phyloP scores from a whole-genome alignment of 2,113 vertebrate species.

The Aegypius monachus region DNA sequence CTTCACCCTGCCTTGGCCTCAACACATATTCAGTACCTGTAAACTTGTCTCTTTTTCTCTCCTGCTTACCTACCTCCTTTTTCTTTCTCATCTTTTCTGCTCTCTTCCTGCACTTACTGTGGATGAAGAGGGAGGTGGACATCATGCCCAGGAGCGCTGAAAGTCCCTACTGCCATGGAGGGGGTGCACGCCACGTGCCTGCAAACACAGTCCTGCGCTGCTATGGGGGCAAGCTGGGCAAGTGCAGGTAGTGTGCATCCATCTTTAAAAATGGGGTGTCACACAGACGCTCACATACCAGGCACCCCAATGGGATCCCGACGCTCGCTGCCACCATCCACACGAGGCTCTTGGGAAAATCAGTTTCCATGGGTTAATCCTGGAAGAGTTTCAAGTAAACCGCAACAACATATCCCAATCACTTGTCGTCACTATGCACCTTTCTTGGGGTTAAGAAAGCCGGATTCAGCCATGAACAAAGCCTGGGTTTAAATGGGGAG shows the following conservation, averaged over 20 bases:
- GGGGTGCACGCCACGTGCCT: neutral
- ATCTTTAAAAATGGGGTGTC: neutral
- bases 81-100: neutral
- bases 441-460: neutral
- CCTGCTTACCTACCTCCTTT: neutral
- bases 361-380: neutral
- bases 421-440: neutral
- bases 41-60: neutral
- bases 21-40: neutral
- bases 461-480: neutral
- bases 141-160: neutral
- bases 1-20: neutral
- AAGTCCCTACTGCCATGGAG: rapidly evolving
- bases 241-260: neutral
- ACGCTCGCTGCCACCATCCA: rapidly evolving
- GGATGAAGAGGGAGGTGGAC: neutral
- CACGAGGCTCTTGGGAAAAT: neutral
- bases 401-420: neutral
- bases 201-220: neutral
- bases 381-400: neutral
- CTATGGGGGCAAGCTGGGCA: neutral
- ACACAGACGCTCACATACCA: neutral
- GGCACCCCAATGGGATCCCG: neutral
- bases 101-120: neutral
- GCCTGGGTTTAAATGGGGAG: neutral